Percentiles rank a stretch among this genome's conserved stretches.
These are phyloP conservation scores for Serranus cabrilla DNA, from an alignment of 2,797 vertebrate genomes.

Conservation along the genomic window DNA sequence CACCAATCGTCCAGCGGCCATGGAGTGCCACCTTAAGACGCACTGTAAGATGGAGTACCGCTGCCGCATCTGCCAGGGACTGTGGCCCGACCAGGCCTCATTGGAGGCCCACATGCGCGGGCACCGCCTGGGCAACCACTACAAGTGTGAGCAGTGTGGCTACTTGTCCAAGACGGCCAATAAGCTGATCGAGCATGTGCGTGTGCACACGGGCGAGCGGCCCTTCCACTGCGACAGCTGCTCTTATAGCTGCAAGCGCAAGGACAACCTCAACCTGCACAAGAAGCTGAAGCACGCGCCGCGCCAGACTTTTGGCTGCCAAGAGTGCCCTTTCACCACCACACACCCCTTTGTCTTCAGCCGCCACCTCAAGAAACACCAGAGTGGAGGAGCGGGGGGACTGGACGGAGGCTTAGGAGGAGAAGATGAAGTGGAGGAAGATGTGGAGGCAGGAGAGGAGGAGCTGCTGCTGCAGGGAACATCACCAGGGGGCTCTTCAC, in stretches of 20 bases:
- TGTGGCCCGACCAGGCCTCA: constrained; percentile 97
- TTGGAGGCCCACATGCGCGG: constrained; percentile 98
- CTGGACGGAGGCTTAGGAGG: constrained; percentile 50
- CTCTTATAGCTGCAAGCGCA: constrained; percentile 99
- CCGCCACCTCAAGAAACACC: constrained; percentile 98
- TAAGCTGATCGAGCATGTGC: constrained; percentile 99
- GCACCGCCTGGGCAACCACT: constrained; percentile 99
- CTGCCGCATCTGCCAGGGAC: constrained; percentile 99
- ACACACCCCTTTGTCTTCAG: constrained; percentile 98
- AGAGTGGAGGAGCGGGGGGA: constrained; percentile 77
- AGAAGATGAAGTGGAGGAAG: constrained; percentile 72
- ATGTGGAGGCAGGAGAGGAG: constrained; percentile 78
- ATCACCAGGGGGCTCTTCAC: constrained; percentile 60
- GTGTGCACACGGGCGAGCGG: constrained; percentile 99
- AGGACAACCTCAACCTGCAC: constrained; percentile 99
- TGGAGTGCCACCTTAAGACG: constrained; percentile 99
- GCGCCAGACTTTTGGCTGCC: constrained; percentile 96
- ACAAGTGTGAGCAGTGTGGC: constrained; percentile 99
- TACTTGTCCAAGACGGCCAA: constrained; percentile 99
- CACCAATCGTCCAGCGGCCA: constrained; percentile 97
- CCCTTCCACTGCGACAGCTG: constrained; percentile 99
- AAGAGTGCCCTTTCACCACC: constrained; percentile 97
- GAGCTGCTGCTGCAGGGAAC: constrained; percentile 81
- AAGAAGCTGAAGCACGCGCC: constrained; percentile 99
- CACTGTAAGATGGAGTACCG: constrained; percentile 99